Percentiles rank a stretch among this genome's conserved stretches.
Evolutionary conservation across 53 echinoderm and acorn worm genomes (phyloP).

Genomic region (Holothuria scabra): DNA sequence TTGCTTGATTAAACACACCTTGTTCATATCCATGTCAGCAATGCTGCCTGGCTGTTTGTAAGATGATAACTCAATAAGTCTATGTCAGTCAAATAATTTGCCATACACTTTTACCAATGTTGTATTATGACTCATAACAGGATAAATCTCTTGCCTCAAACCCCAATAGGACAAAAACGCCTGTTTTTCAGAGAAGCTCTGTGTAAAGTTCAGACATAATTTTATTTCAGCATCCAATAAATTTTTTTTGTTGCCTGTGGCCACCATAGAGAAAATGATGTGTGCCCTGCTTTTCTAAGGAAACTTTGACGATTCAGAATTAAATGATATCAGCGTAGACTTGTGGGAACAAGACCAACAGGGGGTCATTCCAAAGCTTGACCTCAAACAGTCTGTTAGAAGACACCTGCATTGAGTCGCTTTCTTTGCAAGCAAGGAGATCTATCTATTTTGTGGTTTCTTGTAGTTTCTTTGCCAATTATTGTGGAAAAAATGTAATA

Average conservation of each 20-base stretch:
- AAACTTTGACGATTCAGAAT: not conserved
- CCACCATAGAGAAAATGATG: not conserved
- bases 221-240: slow-evolving; percentile 24
- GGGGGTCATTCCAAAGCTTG: slow-evolving; percentile 1
- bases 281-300: not conserved
- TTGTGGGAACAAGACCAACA: slow-evolving; percentile 12
- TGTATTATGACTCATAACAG: too few relatives aligned
- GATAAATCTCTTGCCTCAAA: slow-evolving; percentile 34
- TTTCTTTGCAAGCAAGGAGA: not conserved
- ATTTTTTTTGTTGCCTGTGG: slow-evolving; percentile 24
- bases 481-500: too few relatives aligned
- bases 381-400: slow-evolving; percentile 29
- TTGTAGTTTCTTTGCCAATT: not conserved
- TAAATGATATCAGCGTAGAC: slow-evolving; percentile 31
- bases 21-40: too few relatives aligned
- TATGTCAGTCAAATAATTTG: too few relatives aligned
- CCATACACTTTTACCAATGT: too few relatives aligned
- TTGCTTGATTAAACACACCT: too few relatives aligned
- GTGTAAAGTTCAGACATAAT: slow-evolving; percentile 12
- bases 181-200: slow-evolving; percentile 19
- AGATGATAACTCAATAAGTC: too few relatives aligned
- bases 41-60: too few relatives aligned
- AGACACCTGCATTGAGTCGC: slow-evolving; percentile 21
- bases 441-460: not conserved
- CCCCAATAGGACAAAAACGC: slow-evolving; percentile 4